Conservation (phyloP, 2,113 vertebrate genomes). For the Sander lucioperca region DNA sequence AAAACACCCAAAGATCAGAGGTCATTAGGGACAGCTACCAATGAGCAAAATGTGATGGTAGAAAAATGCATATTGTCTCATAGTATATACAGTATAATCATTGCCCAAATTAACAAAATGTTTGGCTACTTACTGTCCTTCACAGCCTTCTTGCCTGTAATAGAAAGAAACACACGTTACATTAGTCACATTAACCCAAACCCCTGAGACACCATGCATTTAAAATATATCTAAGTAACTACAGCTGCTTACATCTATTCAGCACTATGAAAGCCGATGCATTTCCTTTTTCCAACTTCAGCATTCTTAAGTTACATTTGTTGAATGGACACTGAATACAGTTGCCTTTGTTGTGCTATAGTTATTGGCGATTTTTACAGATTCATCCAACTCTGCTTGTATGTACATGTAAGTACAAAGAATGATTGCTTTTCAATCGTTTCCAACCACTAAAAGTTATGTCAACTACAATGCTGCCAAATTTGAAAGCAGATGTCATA, state of each 20-base stretch:
- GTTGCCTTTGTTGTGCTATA: background rate
- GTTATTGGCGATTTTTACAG: background rate
- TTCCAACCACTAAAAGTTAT: background rate
- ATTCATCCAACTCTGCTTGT: background rate
- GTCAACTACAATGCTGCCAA: background rate
- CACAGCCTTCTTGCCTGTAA: slow-evolving; percentile 82
- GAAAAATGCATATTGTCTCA: background rate
- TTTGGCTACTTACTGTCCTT: slow-evolving; percentile 78
- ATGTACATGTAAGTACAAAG: background rate
- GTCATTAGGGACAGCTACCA: background rate
- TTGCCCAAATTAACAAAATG: background rate
- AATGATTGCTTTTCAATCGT: background rate
- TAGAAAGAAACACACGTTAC: background rate
- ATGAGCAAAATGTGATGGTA: background rate
- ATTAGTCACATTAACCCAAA: background rate
- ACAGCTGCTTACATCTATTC: background rate
- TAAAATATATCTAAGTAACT: background rate
- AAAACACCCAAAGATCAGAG: background rate
- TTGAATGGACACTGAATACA: background rate
- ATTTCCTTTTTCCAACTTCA: no score
- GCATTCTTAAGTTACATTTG: background rate
- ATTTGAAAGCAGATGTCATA: background rate
- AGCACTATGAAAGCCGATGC: background rate
- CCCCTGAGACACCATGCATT: background rate
- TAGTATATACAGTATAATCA: background rate